Evolutionary conservation across 2,113 vertebrate genomes (phyloP).

Genomic region (Hyperopisus bebe): DNA sequence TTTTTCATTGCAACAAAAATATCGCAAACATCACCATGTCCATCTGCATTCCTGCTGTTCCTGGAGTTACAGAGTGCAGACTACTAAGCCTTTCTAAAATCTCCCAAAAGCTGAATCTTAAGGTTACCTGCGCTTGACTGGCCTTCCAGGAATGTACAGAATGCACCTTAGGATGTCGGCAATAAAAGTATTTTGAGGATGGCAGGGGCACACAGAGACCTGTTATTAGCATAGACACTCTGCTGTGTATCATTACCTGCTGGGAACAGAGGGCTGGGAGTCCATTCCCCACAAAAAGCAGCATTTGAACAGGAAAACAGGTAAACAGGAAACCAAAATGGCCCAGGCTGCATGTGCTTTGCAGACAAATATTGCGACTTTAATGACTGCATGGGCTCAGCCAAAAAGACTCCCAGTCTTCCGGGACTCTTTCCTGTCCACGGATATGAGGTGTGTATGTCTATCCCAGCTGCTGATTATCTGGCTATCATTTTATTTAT

Average conservation of each 20-base stretch:
- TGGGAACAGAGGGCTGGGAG: slow-evolving; percentile 34
- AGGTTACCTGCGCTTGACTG: slow-evolving; percentile 45
- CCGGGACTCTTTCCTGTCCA: background rate
- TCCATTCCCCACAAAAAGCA: slow-evolving; percentile 33
- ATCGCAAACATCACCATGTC: background rate
- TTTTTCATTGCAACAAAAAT: background rate
- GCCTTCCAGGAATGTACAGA: slow-evolving; percentile 54
- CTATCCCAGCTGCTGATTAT: background rate
- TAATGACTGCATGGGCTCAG: slow-evolving; percentile 30
- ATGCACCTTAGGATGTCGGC: slow-evolving; percentile 58
- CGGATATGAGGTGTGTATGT: background rate
- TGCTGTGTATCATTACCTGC: slow-evolving; percentile 48
- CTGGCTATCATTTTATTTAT: background rate
- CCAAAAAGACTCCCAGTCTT: slow-evolving; percentile 18
- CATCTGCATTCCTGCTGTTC: background rate
- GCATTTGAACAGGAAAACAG: slow-evolving; percentile 40
- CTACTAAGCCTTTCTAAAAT: slow-evolving; percentile 25
- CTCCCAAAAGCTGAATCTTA: slow-evolving; percentile 24
- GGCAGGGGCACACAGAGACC: slow-evolving; percentile 45
- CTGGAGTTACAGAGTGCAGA: background rate
- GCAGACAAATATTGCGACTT: slow-evolving; percentile 45
- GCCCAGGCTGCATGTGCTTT: slow-evolving; percentile 37
- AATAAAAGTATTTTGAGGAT: slow-evolving; percentile 58
- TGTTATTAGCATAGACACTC: slow-evolving; percentile 50
- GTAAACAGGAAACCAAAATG: slow-evolving; percentile 34